Evolutionary conservation across 2,888 invertebrate genomes (phyloP), one percentile per base, ranked within the genome.

Genomic region (Nomada flava): DNA sequence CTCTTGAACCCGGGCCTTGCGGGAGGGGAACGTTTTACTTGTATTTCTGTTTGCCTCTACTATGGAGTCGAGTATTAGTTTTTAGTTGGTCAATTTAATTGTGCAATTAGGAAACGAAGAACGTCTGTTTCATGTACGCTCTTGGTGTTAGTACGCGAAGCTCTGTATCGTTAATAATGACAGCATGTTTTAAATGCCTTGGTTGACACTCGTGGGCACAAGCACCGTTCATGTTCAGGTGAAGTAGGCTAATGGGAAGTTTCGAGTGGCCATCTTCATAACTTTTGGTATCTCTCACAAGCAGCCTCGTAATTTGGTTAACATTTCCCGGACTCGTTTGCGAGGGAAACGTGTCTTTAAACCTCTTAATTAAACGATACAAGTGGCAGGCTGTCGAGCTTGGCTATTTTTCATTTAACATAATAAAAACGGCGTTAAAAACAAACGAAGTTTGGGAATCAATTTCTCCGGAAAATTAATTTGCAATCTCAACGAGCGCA

Each of bases 171-270:
- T 55, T 20, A 55, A 29, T n/a, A n/a, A 10, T 10, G 13, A 11
- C 11, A 26, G 55, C 13, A 47, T 20, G 15, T 13, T 64, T 55
- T 20, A 55, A 57, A 64, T 36, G 18, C 36, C 63, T 50, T n/a
- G 47, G 36, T 15, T 13, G 18, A 29, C 23, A 64, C 47, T n/a
- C 2, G n/a, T 9, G 70, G 18, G 9, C 18, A 55, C 10, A 47
- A 36, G 76, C 23, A 29, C 36, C 63, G 47, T 42, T 70, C 57
- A 74, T 71, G 42, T 7, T 29, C 26, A 15, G 20, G 36, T 74
- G 71, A 76, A 76, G 60, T 77, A 74, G 70, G 80, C 65, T 83
- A 83, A 80, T 77, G 77, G 80, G 76, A 68, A 77, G 57, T 80
- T 83, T 83, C 68, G 60, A 73, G 71, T 72, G 64, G 59, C 42